These are phyloP conservation scores for Sylvia borin DNA, from an alignment of 2,797 vertebrate genomes.

Conservation along the genomic window DNA sequence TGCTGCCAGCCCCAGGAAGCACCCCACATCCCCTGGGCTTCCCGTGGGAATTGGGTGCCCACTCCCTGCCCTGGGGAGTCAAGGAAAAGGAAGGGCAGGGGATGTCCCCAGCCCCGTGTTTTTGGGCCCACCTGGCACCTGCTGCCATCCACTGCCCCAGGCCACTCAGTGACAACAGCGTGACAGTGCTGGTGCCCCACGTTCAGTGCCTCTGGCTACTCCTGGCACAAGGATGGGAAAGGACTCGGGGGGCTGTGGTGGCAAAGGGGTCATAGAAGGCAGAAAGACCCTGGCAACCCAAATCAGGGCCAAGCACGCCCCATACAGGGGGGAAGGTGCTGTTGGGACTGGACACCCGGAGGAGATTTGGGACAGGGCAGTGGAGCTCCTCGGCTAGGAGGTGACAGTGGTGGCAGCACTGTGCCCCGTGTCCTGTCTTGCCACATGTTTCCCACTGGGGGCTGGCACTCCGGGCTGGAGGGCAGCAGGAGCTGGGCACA, in stretches of 20 bases:
- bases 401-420: neutral
- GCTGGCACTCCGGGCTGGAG: accelerated
- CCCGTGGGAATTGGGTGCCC: neutral
- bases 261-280: neutral
- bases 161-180: too few species aligned
- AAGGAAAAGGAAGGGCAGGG: neutral
- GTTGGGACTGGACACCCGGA: neutral
- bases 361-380: neutral
- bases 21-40: neutral
- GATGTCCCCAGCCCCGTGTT: accelerated
- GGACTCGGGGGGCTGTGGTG: accelerated
- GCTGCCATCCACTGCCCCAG: neutral
- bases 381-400: accelerated
- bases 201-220: accelerated
- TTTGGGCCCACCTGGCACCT: neutral
- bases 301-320: accelerated
- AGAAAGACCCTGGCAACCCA: neutral
- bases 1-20: accelerated
- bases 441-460: neutral
- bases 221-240: neutral
- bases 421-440: accelerated
- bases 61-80: neutral
- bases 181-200: accelerated
- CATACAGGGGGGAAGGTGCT: accelerated
- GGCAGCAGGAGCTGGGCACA: neutral